A percentile compares a stretch with the other conserved stretches of the same genome.
These are phyloP conservation scores for Andricus grossulariae DNA, from an alignment of 1,140 invertebrate genomes.

Conservation along the genomic window DNA sequence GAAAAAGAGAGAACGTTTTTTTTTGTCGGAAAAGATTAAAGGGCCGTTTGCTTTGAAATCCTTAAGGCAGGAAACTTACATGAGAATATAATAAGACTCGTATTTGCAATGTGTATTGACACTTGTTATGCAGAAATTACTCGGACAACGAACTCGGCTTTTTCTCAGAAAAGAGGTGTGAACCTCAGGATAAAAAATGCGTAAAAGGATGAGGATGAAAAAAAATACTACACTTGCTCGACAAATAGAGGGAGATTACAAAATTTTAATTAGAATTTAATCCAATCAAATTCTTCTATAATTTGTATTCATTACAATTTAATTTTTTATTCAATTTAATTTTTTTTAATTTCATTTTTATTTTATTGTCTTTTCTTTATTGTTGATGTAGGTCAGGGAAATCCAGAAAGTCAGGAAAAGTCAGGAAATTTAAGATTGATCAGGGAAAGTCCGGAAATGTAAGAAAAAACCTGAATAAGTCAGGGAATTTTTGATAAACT, in stretches of 20 bases:
- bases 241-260: too few relatives aligned
- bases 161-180: slow-evolving; percentile 46
- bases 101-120: slow-evolving; percentile 57
- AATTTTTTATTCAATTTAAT: too few relatives aligned
- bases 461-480: too few relatives aligned
- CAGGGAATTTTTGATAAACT: too few relatives aligned
- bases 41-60: background rate
- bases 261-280: background rate
- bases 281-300: too few relatives aligned
- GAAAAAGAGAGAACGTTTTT: background rate
- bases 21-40: background rate
- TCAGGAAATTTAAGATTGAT: too few relatives aligned
- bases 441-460: too few relatives aligned
- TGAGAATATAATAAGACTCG: background rate
- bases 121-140: slow-evolving; percentile 55
- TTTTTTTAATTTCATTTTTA: too few relatives aligned
- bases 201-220: background rate
- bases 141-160: slow-evolving; percentile 34
- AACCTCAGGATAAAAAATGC: background rate
- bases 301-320: too few relatives aligned
- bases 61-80: background rate
- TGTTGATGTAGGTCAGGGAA: too few relatives aligned
- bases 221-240: background rate
- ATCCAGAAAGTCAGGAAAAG: too few relatives aligned
- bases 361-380: too few relatives aligned